Percentiles rank a stretch among this genome's conserved stretches.
Evolutionary conservation across 2,113 vertebrate species (phyloP).

Genomic region (Rhinoderma darwinii): DNA sequence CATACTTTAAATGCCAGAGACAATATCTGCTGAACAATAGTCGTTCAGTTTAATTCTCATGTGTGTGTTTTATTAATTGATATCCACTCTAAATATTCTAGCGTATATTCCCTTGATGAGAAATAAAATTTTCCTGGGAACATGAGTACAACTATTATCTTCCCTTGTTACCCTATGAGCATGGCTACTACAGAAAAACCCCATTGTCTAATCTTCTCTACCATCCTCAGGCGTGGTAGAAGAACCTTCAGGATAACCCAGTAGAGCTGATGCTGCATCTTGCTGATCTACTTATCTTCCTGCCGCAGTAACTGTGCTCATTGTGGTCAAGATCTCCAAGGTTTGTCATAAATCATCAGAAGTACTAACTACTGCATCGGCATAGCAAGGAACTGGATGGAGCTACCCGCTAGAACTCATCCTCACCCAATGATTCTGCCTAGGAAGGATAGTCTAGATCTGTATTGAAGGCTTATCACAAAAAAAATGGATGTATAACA

Average conservation of each 20-base stretch:
- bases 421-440: background rate
- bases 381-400: background rate
- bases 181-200: background rate
- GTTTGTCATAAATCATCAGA: background rate
- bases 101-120: background rate
- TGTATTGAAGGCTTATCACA: background rate
- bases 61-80: background rate
- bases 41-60: background rate
- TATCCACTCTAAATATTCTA: too few relatives aligned
- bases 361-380: background rate
- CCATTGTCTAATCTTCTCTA: background rate
- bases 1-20: slow-evolving; percentile 28
- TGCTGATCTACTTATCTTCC: slow-evolving; percentile 1
- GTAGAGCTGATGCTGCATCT: background rate
- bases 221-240: background rate
- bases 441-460: too few relatives aligned
- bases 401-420: background rate
- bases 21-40: slow-evolving; percentile 25
- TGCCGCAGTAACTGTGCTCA: background rate
- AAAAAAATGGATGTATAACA: background rate
- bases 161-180: background rate
- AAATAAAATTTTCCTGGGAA: background rate
- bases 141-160: background rate
- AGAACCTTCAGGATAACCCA: slow-evolving; percentile 2
- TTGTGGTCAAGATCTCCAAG: slow-evolving; percentile 11